Conservation (phyloP, 2,113 vertebrate species). For the Ellobius talpinus region DNA sequence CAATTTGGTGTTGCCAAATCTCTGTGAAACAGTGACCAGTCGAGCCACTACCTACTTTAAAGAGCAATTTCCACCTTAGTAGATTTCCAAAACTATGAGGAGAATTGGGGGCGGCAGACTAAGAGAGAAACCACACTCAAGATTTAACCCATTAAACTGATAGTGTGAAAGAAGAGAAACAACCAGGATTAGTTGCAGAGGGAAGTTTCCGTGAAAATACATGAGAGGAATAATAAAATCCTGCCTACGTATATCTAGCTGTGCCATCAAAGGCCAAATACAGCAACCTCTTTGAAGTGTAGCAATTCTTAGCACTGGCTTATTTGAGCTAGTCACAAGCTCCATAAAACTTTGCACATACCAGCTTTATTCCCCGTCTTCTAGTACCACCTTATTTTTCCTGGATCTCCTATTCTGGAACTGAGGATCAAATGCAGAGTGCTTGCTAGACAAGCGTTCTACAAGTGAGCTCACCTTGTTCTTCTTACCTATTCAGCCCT, state of each 20-base stretch:
- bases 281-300: neutral
- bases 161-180: neutral
- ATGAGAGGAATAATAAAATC: neutral
- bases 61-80: neutral
- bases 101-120: neutral
- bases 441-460: neutral
- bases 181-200: neutral
- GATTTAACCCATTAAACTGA: neutral
- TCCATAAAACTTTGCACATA: neutral
- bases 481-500: rapidly evolving
- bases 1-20: neutral
- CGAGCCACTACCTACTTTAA: neutral
- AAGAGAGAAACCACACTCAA: neutral
- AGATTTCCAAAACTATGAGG: constrained; percentile 44
- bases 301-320: neutral
- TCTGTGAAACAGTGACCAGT: neutral
- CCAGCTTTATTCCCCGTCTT: neutral
- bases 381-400: neutral
- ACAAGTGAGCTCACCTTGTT: neutral
- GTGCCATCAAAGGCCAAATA: neutral
- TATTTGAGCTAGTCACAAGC: neutral
- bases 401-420: neutral
- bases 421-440: neutral
- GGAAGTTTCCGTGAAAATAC: neutral
- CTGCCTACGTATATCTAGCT: neutral